Evolutionary conservation across 2,113 vertebrate species (phyloP).

Genomic region (Cygnus buccinator): DNA sequence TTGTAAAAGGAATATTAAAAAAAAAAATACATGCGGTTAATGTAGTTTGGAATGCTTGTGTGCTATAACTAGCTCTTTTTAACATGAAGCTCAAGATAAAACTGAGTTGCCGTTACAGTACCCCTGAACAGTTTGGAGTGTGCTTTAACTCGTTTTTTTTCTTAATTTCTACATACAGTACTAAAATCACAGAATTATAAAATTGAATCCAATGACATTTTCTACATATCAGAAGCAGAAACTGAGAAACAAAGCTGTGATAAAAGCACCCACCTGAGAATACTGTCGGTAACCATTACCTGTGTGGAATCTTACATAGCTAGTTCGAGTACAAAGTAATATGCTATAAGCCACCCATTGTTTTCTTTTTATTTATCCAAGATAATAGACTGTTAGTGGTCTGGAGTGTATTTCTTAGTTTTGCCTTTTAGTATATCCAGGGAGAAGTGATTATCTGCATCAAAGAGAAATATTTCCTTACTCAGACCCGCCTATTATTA

Average conservation of each 20-base stretch:
- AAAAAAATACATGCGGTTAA: not conserved
- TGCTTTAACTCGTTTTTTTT: not conserved
- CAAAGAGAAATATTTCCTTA: not conserved
- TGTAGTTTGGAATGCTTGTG: not conserved
- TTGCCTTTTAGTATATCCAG: not conserved
- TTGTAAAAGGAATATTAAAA: not conserved
- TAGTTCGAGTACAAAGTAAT: not conserved
- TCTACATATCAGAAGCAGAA: not conserved
- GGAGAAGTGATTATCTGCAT: not conserved
- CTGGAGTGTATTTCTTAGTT: not conserved
- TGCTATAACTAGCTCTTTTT: not conserved
- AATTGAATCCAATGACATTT: not conserved
- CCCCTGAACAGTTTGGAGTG: not conserved
- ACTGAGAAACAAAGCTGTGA: not conserved
- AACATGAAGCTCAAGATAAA: not conserved
- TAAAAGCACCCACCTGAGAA: not conserved
- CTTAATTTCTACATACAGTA: not conserved
- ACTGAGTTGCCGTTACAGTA: not conserved
- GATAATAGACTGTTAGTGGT: not conserved
- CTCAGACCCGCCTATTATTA: not conserved
- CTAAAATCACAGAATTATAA: not conserved
- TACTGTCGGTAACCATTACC: not conserved
- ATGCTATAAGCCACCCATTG: not conserved
- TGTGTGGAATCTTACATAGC: not conserved
- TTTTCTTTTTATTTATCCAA: not conserved